Evolutionary conservation across 1,140 invertebrate genomes (phyloP).

Genomic region (Papilio helenus): DNA sequence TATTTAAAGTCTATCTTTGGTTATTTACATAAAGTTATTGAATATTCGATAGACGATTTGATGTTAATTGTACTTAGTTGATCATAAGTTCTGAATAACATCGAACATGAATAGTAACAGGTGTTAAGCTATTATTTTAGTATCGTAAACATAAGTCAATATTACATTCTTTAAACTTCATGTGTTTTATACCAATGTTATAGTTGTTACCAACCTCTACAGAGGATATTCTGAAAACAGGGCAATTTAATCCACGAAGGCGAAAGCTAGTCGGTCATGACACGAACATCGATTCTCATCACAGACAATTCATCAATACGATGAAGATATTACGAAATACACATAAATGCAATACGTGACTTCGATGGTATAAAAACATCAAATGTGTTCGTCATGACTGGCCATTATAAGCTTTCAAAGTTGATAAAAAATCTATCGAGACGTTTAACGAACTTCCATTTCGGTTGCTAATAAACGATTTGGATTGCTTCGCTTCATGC

Average conservation of each 20-base stretch:
- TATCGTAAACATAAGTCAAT: too few species aligned
- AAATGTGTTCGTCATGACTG: constrained; percentile 9
- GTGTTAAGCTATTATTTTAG: background rate
- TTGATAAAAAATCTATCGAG: constrained; percentile 8
- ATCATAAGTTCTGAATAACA: background rate
- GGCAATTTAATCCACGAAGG: too few species aligned
- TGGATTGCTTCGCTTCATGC: background rate
- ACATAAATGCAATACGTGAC: background rate
- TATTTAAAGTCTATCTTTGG: background rate
- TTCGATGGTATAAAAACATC: background rate
- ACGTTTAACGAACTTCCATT: constrained; percentile 1
- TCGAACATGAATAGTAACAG: too few species aligned
- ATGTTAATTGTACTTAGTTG: background rate
- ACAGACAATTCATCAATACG: background rate
- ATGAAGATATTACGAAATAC: constrained; percentile 19
- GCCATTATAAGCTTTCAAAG: constrained; percentile 2
- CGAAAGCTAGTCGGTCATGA: background rate
- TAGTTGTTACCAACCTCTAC: too few species aligned
- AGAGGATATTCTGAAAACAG: too few species aligned
- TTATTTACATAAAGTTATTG: constrained; percentile 18
- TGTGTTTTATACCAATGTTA: too few species aligned
- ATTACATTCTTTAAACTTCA: background rate
- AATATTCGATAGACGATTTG: background rate
- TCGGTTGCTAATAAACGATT: background rate
- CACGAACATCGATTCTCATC: background rate